Base-by-base conservation (phyloP, 2,113 vertebrate genomes). In the Poeciliopsis retropinna region DNA sequence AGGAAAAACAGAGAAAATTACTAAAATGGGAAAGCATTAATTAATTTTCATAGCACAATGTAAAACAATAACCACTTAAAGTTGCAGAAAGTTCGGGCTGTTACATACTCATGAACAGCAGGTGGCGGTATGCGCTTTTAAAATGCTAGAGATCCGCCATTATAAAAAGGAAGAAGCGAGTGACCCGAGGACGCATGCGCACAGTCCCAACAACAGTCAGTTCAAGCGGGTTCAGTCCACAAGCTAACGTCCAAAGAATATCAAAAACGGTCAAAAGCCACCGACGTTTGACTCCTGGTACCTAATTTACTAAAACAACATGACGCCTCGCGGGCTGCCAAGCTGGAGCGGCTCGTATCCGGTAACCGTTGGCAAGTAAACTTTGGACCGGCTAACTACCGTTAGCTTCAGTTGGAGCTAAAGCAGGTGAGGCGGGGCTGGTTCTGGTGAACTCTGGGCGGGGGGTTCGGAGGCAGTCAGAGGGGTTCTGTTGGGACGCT, bases 321-420 rank as follows among this genome's bases (percentile, higher is more conserved):
- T 41, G 64, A 66, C 6, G 34, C 25, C 25, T 6, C 5, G 22
- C 34, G n/a, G 64, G n/a, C 51, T 57, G 51, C 19, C 22, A 7
- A 57, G 17, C 51, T 57, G 51, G 51, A 57, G 51, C 7, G 22
- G 51, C n/a, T 19, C 5, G 27, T 41, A 27, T 41, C 64, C 34
- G 34, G 25, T 27, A 5, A 8, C 68, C 11, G 51, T 70, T 60
- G 57, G 19, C 1, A 6, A 14, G 4, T n/a, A 41, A 41, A 9
- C 2, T 64, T 64, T 19, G 17, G 29, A 32, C 39, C 41, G 51
- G 70, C 67, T 76, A 87, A 47, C 44, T 19, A 76, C 54, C 30
- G 13, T 65, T 75, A 75, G 67, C 64, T 13, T 28, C 70, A 7
- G 22, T 57, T 57, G 51, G 51, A 57, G 19, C 51, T 9, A 25